These are phyloP conservation scores for Nothura maculosa DNA, from an alignment of 2,797 vertebrate genomes.

Conservation along the genomic window DNA sequence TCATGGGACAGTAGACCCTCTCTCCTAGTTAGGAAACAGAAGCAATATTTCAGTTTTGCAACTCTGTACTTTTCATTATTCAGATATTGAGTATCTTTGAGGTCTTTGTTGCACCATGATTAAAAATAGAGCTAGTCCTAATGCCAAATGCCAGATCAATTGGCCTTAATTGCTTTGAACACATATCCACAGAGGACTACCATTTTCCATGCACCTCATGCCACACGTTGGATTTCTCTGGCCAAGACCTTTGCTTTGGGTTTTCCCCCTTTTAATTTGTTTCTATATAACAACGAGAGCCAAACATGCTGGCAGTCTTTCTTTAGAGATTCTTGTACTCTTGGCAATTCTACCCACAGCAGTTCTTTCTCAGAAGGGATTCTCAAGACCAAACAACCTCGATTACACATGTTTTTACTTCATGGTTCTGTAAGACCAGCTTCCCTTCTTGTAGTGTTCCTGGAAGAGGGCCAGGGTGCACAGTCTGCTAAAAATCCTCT, in stretches of 20 bases:
- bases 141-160: neutral
- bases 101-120: neutral
- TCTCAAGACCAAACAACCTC: neutral
- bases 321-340: neutral
- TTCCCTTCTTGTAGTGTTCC: neutral
- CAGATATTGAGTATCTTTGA: neutral
- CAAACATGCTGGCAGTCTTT: neutral
- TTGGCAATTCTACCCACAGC: neutral
- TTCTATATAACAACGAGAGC: neutral
- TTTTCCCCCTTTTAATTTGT: conserved; percentile 24
- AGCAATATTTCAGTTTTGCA: neutral
- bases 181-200: accelerated
- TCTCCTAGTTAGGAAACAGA: neutral
- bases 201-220: neutral
- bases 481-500: neutral
- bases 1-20: neutral
- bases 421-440: neutral
- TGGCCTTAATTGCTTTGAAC: neutral
- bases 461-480: neutral
- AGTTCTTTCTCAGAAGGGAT: conserved; percentile 21
- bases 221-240: neutral
- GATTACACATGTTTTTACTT: neutral
- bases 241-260: neutral
- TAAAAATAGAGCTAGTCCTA: neutral
- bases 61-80: neutral